phyloP scores from a whole-genome alignment of 35 echinoderm and acorn worm species.

The Heliocidaris erythrogramma region DNA sequence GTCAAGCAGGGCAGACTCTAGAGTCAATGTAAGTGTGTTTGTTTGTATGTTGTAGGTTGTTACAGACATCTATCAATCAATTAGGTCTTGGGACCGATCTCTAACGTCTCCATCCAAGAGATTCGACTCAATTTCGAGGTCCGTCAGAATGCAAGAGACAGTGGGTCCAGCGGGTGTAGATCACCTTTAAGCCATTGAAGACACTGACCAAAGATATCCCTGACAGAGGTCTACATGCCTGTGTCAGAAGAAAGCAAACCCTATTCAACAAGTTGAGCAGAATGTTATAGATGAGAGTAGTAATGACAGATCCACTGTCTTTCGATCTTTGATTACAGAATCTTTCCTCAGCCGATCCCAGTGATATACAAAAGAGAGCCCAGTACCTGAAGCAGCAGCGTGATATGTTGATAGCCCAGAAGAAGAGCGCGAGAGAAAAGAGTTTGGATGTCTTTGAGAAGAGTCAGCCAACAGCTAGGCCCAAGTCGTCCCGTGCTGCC shows the following conservation, averaged over 20 bases:
- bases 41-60: neutral
- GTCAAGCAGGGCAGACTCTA: constrained; percentile 34
- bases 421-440: constrained; percentile 87
- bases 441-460: constrained; percentile 59
- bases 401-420: constrained; percentile 73
- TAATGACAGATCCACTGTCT: no score
- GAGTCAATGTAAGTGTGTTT: constrained; percentile 71
- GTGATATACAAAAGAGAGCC: constrained; percentile 75
- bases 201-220: no score
- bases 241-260: no score
- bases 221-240: no score
- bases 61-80: neutral
- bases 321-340: constrained; percentile 29
- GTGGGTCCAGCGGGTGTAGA: no score
- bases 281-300: no score
- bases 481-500: constrained; percentile 85
- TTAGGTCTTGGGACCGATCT: neutral
- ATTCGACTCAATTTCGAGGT: no score
- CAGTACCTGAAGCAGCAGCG: constrained; percentile 91
- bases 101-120: no score
- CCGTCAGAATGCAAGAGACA: no score
- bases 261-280: no score
- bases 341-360: constrained; percentile 61
- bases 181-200: no score
- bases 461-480: constrained; percentile 59